Base-by-base conservation (phyloP, 1,140 invertebrate genomes). In the Leptinotarsa lineolata region DNA sequence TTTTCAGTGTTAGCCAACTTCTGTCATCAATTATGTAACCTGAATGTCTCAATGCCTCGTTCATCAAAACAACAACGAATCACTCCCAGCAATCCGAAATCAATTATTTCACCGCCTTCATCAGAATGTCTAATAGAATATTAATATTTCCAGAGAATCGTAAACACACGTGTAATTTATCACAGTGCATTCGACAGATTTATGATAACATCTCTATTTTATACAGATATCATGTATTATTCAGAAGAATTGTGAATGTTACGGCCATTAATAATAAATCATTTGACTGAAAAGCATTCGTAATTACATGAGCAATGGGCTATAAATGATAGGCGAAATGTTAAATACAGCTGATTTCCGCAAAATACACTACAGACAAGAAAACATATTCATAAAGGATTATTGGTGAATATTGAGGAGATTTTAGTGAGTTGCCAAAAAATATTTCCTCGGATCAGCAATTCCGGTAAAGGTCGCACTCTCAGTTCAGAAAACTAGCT, bases 111-210 rank as follows among this genome's bases (percentile, higher is more conserved):
- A 54, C n/a, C 48, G 15, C 48, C 48, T 54, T 54, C 48, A 16
- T 18, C 48, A 54, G 48, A 18, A 54, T 54, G 48, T 54, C n/a
- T 54, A 15, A 18, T 16, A 54, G n/a, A 18, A 54, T 54, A 54
- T 54, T 54, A 39, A 39, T 54, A 54, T 54, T 54, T 54, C 48
- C 48, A 54, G n/a, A 54, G 48, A 54, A 54, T 54, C n/a, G 48
- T 54, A 54, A 54, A 54, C 48, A 54, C n/a, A 54, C 48, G 48
- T 54, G n/a, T n/a, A 54, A 54, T 54, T 54, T 18, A 54, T 54
- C 48, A 54, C 2, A 13, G 15, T 54, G 48, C 48, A 54, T 54
- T 54, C 48, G 48, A 54, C 48, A 16, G 48, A 54, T 54, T 54
- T 54, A 54, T 54, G 48, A 54, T 54, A 54, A 54, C 48, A 54